These are phyloP conservation scores for Mungos mungo DNA, from an alignment of 2,113 vertebrate genomes.

Conservation along the genomic window DNA sequence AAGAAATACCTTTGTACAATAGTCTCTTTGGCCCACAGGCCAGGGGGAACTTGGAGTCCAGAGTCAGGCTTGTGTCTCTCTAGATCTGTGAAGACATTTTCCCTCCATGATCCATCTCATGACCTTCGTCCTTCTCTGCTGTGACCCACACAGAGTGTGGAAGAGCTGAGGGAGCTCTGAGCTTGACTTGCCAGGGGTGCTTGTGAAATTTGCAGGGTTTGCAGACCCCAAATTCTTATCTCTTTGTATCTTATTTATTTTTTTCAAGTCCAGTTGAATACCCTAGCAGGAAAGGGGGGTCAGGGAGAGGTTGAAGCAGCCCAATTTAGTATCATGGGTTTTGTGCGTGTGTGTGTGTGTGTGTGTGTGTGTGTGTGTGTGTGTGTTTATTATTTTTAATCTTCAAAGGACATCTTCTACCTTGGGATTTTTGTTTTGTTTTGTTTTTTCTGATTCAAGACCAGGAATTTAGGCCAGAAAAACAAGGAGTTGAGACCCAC, in stretches of 20 bases:
- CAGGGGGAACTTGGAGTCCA: not conserved
- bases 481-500: not conserved
- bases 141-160: not conserved
- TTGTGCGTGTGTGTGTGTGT: too few relatives aligned
- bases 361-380: too few relatives aligned
- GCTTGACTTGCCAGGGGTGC: not conserved
- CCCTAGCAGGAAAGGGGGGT: not conserved
- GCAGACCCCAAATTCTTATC: not conserved
- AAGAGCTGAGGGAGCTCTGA: not conserved
- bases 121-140: not conserved
- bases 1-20: not conserved
- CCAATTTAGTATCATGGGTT: not conserved
- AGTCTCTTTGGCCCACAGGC: not conserved
- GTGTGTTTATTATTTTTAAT: not conserved
- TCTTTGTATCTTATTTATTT: not conserved
- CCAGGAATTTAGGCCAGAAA: not conserved
- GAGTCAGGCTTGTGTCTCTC: not conserved
- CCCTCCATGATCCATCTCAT: not conserved
- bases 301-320: not conserved
- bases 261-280: not conserved
- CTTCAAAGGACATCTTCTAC: not conserved
- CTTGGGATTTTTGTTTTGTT: not conserved
- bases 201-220: not conserved
- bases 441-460: slow-evolving; percentile 30
- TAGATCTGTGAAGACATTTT: not conserved